phyloP scores from a whole-genome alignment of 2,113 vertebrate genomes.

The Eleginops maclovinus region DNA sequence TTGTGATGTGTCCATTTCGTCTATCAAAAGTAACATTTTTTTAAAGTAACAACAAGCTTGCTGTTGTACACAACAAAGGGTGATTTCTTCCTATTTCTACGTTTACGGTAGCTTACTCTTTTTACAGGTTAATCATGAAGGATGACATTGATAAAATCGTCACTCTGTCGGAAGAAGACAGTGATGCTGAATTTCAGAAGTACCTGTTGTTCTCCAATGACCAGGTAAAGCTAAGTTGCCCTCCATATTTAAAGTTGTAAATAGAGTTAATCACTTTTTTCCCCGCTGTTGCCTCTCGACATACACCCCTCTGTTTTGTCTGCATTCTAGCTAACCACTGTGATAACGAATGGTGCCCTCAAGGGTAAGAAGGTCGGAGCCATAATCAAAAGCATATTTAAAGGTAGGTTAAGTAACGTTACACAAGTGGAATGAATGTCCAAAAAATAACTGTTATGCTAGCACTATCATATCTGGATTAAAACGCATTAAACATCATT shows the following conservation, averaged over 20 bases:
- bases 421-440: neutral
- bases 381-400: conserved; percentile 90
- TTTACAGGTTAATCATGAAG: conserved; percentile 58
- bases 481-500: neutral
- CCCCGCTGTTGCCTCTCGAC: neutral
- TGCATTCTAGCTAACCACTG: conserved; percentile 79
- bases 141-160: conserved; percentile 75
- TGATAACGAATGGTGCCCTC: conserved; percentile 87
- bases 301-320: neutral
- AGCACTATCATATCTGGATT: neutral
- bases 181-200: conserved; percentile 71
- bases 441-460: neutral
- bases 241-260: too few species aligned
- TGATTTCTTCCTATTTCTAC: neutral
- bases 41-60: neutral
- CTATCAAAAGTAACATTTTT: neutral
- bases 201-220: conserved; percentile 75
- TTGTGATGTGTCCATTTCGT: neutral
- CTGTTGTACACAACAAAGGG: neutral
- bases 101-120: neutral
- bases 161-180: conserved; percentile 72
- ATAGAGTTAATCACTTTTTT: neutral
- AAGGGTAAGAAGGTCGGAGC: conserved; percentile 86
- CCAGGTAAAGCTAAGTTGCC: conserved; percentile 61
- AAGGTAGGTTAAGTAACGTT: conserved; percentile 80